Conservation (phyloP, 1,140 invertebrate genomes). For the Fragariocoptes setiger region DNA sequence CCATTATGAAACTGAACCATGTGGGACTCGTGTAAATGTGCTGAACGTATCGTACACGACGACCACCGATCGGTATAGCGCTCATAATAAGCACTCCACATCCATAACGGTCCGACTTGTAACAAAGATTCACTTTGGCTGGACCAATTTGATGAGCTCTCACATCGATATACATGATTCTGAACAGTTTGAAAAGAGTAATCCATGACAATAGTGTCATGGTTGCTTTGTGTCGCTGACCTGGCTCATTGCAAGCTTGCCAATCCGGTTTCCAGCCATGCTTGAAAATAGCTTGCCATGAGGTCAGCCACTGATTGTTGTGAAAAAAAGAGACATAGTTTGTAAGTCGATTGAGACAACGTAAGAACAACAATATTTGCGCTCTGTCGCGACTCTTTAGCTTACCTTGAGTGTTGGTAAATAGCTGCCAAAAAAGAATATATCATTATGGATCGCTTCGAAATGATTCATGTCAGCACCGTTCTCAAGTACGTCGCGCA, state of each 20-base stretch:
- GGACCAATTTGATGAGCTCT: constrained; percentile 33
- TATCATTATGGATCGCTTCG: constrained; percentile 31
- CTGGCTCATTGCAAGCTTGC: constrained; percentile 14
- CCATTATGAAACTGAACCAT: constrained; percentile 11
- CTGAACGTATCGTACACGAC: neutral
- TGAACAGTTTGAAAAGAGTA: neutral
- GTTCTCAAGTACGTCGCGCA: constrained; percentile 63
- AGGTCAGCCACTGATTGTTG: no score
- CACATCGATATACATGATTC: neutral
- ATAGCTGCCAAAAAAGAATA: constrained; percentile 24
- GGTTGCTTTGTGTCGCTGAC: constrained; percentile 24
- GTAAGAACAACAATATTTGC: no score
- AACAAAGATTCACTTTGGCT: constrained; percentile 32
- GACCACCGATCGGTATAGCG: neutral
- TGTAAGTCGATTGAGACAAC: no score
- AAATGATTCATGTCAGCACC: constrained; percentile 54
- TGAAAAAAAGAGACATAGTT: no score
- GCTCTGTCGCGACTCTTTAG: constrained; percentile 7
- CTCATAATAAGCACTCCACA: constrained; percentile 9
- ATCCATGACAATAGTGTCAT: constrained; percentile 15
- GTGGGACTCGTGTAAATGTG: neutral
- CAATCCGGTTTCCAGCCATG: constrained; percentile 19
- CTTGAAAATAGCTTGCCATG: no score
- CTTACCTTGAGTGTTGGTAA: constrained; percentile 13
- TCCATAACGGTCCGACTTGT: constrained; percentile 16